phyloP scores from a whole-genome alignment of 2,113 vertebrate species.

The Trinectes maculatus region DNA sequence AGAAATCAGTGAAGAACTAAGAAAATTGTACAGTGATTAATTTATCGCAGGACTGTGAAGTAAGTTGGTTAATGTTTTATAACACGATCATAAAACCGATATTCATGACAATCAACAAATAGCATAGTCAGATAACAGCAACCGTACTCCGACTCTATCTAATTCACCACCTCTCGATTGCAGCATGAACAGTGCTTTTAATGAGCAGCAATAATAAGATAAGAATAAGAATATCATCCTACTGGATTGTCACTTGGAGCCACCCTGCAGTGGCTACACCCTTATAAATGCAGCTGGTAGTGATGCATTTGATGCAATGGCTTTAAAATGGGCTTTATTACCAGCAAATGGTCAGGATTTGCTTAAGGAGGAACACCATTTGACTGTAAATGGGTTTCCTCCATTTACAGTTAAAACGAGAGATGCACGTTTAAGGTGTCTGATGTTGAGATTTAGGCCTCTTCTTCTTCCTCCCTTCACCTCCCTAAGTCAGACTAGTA shows the following conservation, averaged over 20 bases:
- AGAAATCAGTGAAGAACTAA: too few species aligned
- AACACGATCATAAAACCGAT: too few species aligned
- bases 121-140: too few species aligned
- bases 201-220: conserved; percentile 9
- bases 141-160: neutral
- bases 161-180: neutral
- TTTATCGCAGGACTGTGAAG: too few species aligned
- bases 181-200: conserved; percentile 2
- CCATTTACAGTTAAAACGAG: neutral
- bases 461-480: neutral
- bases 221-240: neutral
- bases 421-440: neutral
- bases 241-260: neutral
- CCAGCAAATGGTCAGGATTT: conserved; percentile 2
- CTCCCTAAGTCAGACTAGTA: neutral
- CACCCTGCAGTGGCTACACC: conserved; percentile 9
- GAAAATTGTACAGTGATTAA: neutral
- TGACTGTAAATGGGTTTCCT: neutral
- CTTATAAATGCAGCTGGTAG: conserved; percentile 5
- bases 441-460: too few species aligned
- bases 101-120: too few species aligned
- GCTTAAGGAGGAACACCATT: neutral
- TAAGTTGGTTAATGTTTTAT: too few species aligned
- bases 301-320: neutral
- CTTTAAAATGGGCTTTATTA: conserved; percentile 19